Base-by-base conservation (phyloP, 2,797 vertebrate genomes). In the Alcedo quadribrachys region DNA sequence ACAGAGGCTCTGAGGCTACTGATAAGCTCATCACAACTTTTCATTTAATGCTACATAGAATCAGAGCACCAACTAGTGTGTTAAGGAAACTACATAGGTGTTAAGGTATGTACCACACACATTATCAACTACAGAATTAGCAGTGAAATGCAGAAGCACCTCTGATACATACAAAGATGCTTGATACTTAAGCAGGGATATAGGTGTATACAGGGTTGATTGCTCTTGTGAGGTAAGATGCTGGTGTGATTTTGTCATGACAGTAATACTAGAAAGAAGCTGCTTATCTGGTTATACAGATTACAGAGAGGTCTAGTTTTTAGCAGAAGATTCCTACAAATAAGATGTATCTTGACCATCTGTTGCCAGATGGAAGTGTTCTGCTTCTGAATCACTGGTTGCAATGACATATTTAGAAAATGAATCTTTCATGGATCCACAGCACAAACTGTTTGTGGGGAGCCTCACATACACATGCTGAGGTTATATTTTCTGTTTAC, bases 381-480 rank as follows among this genome's bases (percentile, higher is more conserved):
- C 90, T 90, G 66, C 81, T 91, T 95, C 75, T 94, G 94, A 96
- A 91, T 95, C 78, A 58, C 54, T 86, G 92, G 50, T 83, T 96
- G 50, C 81, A 81, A 27, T 61, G 74, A 51, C 68, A 87, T 71
- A 81, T 78, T 92, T 87, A 92, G 78, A 92, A 95, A 96, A 90
- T 76, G 66, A 94, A 77, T 88, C 74, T 92, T 88, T 85, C 45
- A 61, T 68, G 37, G 57, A 28, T 67, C 71, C 53, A 46, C 80
- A 68, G 57, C 30, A 61, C 73, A 89, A 87, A 61, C 48, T 75
- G 37, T 53, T 80, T 80, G 75, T 37, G 35, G 70, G 65, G 66
- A 84, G 60, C 35, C 66, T 77, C 45, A 46, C 27, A 35, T 57
- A 78, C 45, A 69, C 67, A 51, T 27, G 40, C 30, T 85, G 83